Evolutionary conservation across 2,888 invertebrate genomes (phyloP), one percentile per base, ranked within the genome.

Genomic region (Brenthis daphne): DNA sequence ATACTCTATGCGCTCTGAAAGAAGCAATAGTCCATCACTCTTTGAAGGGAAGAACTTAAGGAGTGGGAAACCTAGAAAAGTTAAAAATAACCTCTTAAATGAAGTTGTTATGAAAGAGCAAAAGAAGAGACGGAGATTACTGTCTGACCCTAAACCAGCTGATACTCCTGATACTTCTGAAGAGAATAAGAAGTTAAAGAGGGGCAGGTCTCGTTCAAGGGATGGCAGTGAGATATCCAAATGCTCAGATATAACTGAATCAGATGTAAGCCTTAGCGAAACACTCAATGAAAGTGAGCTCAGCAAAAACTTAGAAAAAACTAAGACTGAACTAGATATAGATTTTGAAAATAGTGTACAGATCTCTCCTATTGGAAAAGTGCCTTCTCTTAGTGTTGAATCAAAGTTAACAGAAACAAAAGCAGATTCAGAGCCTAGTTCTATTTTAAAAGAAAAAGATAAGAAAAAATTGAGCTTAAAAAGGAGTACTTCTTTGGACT

Each of bases 41-140:
- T 84, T 87, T 65, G 93, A 94, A 73, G 91, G 91, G 37, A 93
- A 95, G 73, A 94, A 94, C 71, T 86, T 95, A 67, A 89, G 95
- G 64, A 95, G 95, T 82, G 95, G 95, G 0, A 95, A 95, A 80
- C 94, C 95, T 57, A 92, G 95, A 67, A 95, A 95, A 84, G 86
- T 94, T 12, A 94, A 94, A 79, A 93, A 88, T 75, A 87, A 92
- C 75, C 86, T 93, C 58, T 81, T 95, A 53, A 90, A 93, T 78
- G 94, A 94, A 75, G 94, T 94, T 71, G 88, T 94, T n/a, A 87
- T 89, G 78, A 92, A 92, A 72, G 94, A 94, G 76, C 89, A 89
- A 73, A 93, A 94, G 77, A 93, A 93, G 77, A 88, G 94, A 74
- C 89, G 93, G 76, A 85, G 92, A 76, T 82, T 94, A 68, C 82